Conservation (phyloP, 2,113 vertebrate species). For the Callorhinus ursinus region DNA sequence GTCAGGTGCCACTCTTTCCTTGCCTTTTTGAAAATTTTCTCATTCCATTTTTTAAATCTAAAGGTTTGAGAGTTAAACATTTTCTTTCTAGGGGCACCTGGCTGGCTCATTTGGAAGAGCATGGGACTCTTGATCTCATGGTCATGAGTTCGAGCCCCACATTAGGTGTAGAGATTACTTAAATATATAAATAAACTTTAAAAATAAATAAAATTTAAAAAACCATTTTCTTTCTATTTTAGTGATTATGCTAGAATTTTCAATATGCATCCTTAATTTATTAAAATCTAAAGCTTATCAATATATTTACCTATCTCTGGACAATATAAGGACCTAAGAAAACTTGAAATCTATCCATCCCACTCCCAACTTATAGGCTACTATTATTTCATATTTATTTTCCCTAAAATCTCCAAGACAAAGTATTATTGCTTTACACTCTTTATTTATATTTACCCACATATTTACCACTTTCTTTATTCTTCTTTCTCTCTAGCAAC, state of each 20-base stretch:
- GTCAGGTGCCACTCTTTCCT: neutral
- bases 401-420: neutral
- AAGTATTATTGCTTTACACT: neutral
- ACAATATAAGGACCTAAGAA: neutral
- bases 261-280: neutral
- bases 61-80: neutral
- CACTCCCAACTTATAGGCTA: neutral
- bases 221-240: neutral
- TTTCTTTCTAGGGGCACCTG: neutral
- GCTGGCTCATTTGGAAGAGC: neutral
- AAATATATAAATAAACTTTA: neutral
- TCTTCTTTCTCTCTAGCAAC: neutral
- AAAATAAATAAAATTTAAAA: neutral
- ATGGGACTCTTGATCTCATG: neutral
- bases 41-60: neutral
- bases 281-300: neutral
- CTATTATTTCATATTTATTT: neutral
- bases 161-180: neutral
- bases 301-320: neutral
- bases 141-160: neutral
- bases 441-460: neutral
- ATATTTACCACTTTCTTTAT: neutral
- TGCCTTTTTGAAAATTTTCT: neutral
- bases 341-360: neutral
- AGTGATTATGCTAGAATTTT: neutral